Percentiles rank a stretch among this genome's conserved stretches.
Evolutionary conservation across 2,797 vertebrate species (phyloP).

Genomic region (Acrossocheilus fasciatus): DNA sequence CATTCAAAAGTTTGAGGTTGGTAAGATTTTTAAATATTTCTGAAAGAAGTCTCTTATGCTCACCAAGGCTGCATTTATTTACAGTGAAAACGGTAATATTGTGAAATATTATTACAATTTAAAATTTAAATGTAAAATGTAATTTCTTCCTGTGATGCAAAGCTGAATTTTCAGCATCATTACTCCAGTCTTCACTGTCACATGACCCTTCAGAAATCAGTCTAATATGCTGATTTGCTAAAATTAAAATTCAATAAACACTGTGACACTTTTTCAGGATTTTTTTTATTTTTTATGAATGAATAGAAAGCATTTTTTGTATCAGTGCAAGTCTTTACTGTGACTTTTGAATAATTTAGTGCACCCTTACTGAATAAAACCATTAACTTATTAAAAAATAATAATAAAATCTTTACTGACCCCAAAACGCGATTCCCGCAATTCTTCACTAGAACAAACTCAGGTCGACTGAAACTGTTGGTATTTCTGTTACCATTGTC

Average conservation of each 20-base stretch:
- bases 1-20: background rate
- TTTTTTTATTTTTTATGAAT: background rate
- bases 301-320: background rate
- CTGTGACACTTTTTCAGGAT: background rate
- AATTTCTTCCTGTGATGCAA: background rate
- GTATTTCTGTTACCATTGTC: background rate
- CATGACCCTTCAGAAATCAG: background rate
- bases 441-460: background rate
- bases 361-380: background rate
- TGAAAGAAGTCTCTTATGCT: background rate
- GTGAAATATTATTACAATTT: background rate
- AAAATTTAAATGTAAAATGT: background rate
- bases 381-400: background rate
- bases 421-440: background rate
- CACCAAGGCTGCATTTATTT: background rate
- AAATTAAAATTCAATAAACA: background rate
- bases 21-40: background rate
- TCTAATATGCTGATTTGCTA: background rate
- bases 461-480: slow-evolving; percentile 43
- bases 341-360: background rate
- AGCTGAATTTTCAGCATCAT: background rate
- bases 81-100: background rate
- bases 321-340: no score
- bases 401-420: background rate
- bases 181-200: background rate